Conservation (phyloP, 2,888 invertebrate genomes). For the Andrena dorsata region DNA sequence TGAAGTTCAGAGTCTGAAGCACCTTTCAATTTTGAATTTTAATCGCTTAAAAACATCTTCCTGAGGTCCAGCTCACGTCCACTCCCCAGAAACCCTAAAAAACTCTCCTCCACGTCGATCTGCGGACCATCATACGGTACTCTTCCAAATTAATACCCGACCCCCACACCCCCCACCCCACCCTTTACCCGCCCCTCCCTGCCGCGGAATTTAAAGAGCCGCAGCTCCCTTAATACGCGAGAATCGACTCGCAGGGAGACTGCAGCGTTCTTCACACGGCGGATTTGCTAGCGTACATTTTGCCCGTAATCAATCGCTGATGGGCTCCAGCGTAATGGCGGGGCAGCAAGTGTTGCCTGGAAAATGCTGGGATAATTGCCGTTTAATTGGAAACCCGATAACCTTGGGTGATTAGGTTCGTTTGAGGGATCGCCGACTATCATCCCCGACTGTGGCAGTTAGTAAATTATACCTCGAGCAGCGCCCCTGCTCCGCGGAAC, state of each 20-base stretch:
- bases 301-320: conserved; percentile 66
- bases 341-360: conserved; percentile 61
- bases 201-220: background rate
- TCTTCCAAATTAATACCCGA: background rate
- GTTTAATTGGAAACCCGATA: conserved; percentile 77
- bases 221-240: background rate
- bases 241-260: background rate
- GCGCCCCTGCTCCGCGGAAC: background rate
- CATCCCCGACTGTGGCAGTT: conserved; percentile 16
- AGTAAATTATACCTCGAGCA: conserved; percentile 34
- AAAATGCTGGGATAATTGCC: conserved; percentile 74
- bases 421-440: conserved; percentile 41
- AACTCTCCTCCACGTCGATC: too few relatives aligned
- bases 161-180: too few relatives aligned
- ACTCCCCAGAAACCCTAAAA: too few relatives aligned
- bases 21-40: too few relatives aligned
- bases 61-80: too few relatives aligned
- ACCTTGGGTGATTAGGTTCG: conserved; percentile 68
- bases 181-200: background rate
- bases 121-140: too few relatives aligned
- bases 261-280: conserved; percentile 38
- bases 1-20: too few relatives aligned
- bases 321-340: conserved; percentile 68
- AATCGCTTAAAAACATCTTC: too few relatives aligned
- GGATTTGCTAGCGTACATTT: conserved; percentile 26